Conservation (phyloP, 2,888 invertebrate species). For the Nomada fabriciana region DNA sequence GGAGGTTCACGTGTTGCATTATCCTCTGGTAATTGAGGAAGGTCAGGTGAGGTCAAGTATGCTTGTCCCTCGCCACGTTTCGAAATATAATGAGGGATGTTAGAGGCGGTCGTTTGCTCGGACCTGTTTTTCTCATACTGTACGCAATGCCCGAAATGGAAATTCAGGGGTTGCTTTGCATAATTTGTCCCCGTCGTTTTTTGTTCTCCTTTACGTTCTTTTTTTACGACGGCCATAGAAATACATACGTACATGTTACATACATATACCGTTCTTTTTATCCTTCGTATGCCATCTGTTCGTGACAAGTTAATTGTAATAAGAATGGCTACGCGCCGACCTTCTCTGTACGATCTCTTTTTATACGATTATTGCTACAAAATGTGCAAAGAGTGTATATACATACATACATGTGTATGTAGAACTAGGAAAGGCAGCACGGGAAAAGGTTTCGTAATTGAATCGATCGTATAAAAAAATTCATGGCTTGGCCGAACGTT, state of each 20-base stretch:
- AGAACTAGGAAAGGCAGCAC: neutral
- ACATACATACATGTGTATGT: too few relatives aligned
- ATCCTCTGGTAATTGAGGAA: conserved; percentile 46
- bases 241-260: neutral
- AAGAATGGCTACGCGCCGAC: neutral
- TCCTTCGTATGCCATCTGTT: neutral
- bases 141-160: conserved; percentile 2
- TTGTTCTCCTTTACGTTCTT: too few relatives aligned
- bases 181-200: neutral
- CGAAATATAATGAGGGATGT: conserved; percentile 38
- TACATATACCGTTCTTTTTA: neutral
- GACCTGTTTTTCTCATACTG: neutral
- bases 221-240: neutral
- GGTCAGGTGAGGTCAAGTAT: conserved; percentile 60
- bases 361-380: neutral
- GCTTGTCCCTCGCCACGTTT: conserved; percentile 23
- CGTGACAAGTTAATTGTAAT: conserved; percentile 22
- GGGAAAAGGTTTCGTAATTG: conserved; percentile 15
- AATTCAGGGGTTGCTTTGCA: conserved; percentile 4
- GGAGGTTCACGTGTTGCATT: conserved; percentile 27
- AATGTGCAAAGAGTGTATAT: neutral
- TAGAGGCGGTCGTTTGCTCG: conserved; percentile 8
- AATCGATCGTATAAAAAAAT: conserved; percentile 29
- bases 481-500: neutral
- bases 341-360: neutral